These are phyloP conservation scores for Euleptes europaea DNA, from an alignment of 2,113 vertebrate species.

Conservation along the genomic window DNA sequence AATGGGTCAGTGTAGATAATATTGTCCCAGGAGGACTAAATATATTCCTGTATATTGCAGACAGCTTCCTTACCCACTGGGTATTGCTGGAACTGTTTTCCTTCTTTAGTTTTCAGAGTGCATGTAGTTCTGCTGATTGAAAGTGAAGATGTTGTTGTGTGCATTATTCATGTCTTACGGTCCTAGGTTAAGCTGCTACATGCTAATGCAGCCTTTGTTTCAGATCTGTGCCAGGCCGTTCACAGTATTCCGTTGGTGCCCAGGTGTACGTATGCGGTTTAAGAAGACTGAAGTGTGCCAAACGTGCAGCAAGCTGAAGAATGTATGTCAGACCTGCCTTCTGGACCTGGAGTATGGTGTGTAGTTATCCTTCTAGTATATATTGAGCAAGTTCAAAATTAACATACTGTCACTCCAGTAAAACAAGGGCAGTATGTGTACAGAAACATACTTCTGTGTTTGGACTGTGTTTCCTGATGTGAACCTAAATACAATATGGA, in stretches of 20 bases:
- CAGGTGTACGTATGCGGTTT: conserved; percentile 96
- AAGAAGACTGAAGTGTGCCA: conserved; percentile 99
- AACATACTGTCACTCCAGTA: not conserved
- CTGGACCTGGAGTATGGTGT: conserved; percentile 96
- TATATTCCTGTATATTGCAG: not conserved
- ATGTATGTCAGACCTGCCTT: conserved; percentile 97
- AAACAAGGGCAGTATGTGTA: not conserved
- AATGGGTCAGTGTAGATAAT: not conserved
- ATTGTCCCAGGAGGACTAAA: not conserved
- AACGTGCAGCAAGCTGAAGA: conserved; percentile 98
- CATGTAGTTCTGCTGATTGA: not conserved
- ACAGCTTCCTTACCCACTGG: not conserved
- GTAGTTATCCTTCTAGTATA: conserved; percentile 45
- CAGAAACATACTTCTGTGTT: not conserved
- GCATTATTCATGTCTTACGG: not conserved
- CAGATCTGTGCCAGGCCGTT: conserved; percentile 98
- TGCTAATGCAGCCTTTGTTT: not conserved
- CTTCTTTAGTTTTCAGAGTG: not conserved
- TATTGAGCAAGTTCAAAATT: not conserved
- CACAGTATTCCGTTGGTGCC: conserved; percentile 98
- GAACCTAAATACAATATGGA: not conserved
- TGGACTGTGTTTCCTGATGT: not conserved
- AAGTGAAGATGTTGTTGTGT: not conserved
- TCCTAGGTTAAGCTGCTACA: not conserved
- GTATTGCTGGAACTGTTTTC: not conserved